phyloP scores from a whole-genome alignment of 2,888 invertebrate genomes.

The Drosophila phalerata region DNA sequence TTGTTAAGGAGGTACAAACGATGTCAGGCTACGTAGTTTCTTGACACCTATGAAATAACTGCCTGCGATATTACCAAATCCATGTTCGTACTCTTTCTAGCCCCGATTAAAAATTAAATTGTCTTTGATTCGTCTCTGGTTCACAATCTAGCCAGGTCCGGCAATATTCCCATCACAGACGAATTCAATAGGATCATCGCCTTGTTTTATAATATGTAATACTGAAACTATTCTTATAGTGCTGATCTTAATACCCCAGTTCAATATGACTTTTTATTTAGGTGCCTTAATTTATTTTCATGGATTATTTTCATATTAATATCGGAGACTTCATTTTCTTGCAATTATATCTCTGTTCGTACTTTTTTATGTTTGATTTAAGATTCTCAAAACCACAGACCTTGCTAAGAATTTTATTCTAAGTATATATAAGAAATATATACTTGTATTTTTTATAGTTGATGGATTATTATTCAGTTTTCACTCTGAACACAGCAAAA shows the following conservation, averaged over 20 bases:
- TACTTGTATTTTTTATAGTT: background rate
- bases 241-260: background rate
- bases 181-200: slow-evolving; percentile 86
- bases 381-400: background rate
- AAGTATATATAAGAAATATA: background rate
- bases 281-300: background rate
- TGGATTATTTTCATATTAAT: background rate
- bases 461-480: background rate
- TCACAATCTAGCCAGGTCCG: slow-evolving; percentile 90
- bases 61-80: slow-evolving; percentile 89
- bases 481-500: background rate
- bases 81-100: slow-evolving; percentile 88
- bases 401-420: background rate
- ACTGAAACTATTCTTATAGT: background rate
- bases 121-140: slow-evolving; percentile 87
- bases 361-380: background rate
- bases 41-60: slow-evolving; percentile 90
- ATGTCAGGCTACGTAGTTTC: slow-evolving; percentile 86
- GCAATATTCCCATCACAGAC: slow-evolving; percentile 84
- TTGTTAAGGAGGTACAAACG: slow-evolving; percentile 50
- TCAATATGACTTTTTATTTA: background rate
- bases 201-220: background rate
- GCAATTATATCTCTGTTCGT: background rate
- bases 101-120: slow-evolving; percentile 88
- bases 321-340: background rate